These are phyloP conservation scores for Corbicula japonica DNA, from an alignment of 2,888 invertebrate species.

Conservation along the genomic window DNA sequence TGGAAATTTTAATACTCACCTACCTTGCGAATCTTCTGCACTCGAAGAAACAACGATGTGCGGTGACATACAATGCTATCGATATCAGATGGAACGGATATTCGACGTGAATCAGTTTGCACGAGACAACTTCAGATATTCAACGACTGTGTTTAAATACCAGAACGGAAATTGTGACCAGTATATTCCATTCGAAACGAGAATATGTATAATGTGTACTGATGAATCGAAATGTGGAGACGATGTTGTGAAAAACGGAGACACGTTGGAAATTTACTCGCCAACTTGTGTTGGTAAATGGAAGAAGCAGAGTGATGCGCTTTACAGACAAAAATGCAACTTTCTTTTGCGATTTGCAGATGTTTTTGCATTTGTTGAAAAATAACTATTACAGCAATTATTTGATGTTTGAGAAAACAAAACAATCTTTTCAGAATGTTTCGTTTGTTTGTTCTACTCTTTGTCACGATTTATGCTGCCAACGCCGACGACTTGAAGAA, in stretches of 20 bases:
- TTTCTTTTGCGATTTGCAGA: too few relatives aligned
- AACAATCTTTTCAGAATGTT: too few relatives aligned
- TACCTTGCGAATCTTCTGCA: background rate
- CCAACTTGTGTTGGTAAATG: constrained; percentile 5
- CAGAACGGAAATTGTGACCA: background rate
- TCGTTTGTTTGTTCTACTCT: too few relatives aligned
- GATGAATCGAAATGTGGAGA: constrained; percentile 12
- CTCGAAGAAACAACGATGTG: background rate
- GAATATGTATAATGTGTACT: constrained; percentile 19
- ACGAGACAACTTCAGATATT: background rate
- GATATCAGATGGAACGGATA: background rate
- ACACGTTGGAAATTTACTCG: background rate
- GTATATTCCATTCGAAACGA: background rate
- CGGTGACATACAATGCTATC: constrained; percentile 8
- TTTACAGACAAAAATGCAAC: background rate
- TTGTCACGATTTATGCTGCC: too few relatives aligned
- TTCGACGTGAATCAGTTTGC: background rate
- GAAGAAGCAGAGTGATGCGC: background rate
- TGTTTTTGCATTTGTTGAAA: too few relatives aligned
- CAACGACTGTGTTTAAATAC: background rate
- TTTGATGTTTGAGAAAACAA: too few relatives aligned
- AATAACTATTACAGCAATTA: too few relatives aligned
- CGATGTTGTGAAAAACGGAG: constrained; percentile 3
- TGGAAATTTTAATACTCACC: constrained; percentile 18
- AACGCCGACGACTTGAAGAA: too few relatives aligned